A percentile compares a stretch with the other conserved stretches of the same genome.
These are phyloP conservation scores for Phanerotoma sp. DNA, from an alignment of 2,888 invertebrate species.

Conservation along the genomic window DNA sequence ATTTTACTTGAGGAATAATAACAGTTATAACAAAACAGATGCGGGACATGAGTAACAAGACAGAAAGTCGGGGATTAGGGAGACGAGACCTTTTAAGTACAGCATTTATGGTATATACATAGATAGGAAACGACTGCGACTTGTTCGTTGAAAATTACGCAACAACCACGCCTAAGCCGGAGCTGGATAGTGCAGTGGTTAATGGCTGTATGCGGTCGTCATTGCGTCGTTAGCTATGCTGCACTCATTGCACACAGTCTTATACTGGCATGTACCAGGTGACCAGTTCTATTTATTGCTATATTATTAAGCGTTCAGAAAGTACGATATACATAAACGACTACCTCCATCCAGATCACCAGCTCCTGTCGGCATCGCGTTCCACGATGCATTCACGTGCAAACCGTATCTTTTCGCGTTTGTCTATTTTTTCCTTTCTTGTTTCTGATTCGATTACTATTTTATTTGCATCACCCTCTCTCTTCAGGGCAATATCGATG, in stretches of 20 bases:
- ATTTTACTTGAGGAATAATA: too few species aligned
- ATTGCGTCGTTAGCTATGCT: conserved; percentile 3
- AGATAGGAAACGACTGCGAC: conserved; percentile 21
- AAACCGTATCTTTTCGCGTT: neutral
- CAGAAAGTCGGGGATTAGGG: neutral
- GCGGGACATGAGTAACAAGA: neutral
- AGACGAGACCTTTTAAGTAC: conserved; percentile 22
- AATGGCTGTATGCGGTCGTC: conserved; percentile 14
- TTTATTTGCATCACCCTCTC: neutral
- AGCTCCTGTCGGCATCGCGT: conserved; percentile 8
- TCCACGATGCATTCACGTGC: conserved; percentile 19
- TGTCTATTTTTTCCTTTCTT: neutral
- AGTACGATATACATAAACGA: conserved; percentile 5
- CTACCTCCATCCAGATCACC: conserved; percentile 14
- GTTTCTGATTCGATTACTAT: neutral
- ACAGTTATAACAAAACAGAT: too few species aligned
- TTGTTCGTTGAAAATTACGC: conserved; percentile 38
- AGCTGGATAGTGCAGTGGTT: conserved; percentile 23
- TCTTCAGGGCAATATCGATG: too few species aligned
- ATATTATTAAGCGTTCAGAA: conserved; percentile 35
- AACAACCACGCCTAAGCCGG: conserved; percentile 50
- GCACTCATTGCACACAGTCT: conserved; percentile 4
- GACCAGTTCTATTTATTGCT: conserved; percentile 34
- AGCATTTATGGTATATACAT: conserved; percentile 7
- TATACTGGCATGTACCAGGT: conserved; percentile 20